These are phyloP conservation scores for Dysdera silvatica DNA, from an alignment of 1,140 invertebrate genomes.

Conservation along the genomic window DNA sequence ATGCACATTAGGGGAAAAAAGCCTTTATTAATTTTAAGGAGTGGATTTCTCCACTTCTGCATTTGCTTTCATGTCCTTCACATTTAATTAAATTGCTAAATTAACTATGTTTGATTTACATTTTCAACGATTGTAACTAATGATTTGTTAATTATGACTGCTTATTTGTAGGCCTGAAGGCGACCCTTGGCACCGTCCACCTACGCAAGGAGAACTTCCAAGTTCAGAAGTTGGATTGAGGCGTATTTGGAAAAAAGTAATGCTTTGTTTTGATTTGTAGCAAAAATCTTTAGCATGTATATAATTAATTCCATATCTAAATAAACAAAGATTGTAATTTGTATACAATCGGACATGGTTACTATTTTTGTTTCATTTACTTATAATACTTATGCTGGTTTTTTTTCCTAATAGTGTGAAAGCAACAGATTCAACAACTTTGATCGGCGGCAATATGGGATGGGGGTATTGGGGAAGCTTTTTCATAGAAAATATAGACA, in stretches of 20 bases:
- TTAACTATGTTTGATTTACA: background rate
- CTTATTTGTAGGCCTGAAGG: conserved; percentile 27
- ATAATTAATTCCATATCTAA: background rate
- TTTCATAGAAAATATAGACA: conserved; percentile 55
- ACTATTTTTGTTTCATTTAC: background rate
- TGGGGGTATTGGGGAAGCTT: conserved; percentile 70
- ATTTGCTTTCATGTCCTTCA: background rate
- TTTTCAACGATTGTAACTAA: conserved; percentile 17
- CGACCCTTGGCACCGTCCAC: conserved; percentile 37
- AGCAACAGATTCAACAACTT: conserved; percentile 56
- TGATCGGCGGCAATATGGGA: conserved; percentile 69
- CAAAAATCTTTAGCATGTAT: background rate
- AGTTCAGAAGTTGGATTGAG: conserved; percentile 41
- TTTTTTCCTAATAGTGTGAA: background rate
- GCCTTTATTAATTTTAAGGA: background rate
- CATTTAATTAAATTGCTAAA: background rate
- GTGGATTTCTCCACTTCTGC: background rate
- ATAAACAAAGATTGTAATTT: background rate
- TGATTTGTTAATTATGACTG: background rate
- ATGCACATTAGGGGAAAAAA: background rate
- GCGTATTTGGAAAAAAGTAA: conserved; percentile 55
- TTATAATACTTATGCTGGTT: background rate
- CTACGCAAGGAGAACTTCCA: conserved; percentile 35
- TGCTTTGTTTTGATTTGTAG: background rate
- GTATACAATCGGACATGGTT: background rate